phyloP scores from a whole-genome alignment of 1,140 invertebrate genomes.

The Saccostrea glomerata region DNA sequence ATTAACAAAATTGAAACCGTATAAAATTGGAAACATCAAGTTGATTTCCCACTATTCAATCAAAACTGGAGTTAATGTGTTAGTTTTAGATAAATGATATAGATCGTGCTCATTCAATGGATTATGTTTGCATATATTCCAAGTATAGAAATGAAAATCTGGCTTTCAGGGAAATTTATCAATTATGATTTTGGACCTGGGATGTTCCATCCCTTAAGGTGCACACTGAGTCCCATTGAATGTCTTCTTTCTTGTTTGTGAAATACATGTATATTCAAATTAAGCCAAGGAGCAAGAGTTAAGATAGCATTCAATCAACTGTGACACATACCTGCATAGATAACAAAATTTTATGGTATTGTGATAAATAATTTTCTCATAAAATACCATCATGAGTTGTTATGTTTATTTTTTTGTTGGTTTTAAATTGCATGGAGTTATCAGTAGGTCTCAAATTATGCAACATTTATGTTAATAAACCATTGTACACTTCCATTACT shows the following conservation, averaged over 20 bases:
- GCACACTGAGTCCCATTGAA: not conserved
- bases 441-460: not conserved
- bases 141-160: not conserved
- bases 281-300: not conserved
- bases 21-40: not conserved
- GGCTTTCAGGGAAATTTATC: not conserved
- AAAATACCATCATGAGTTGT: not conserved
- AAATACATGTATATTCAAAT: slow-evolving; percentile 1
- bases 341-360: not conserved
- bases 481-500: not conserved
- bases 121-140: not conserved
- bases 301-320: not conserved
- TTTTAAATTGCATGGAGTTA: not conserved
- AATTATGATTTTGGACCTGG: not conserved
- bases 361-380: not conserved
- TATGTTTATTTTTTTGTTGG: not conserved
- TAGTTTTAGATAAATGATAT: slow-evolving; percentile 31
- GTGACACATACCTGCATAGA: slow-evolving; percentile 29
- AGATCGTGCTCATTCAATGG: not conserved
- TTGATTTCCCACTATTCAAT: slow-evolving; percentile 33
- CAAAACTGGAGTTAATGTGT: not conserved
- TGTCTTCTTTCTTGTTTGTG: not conserved
- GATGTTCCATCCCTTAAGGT: not conserved
- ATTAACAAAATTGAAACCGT: slow-evolving; percentile 20
- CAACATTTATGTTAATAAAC: not conserved